phyloP scores from a whole-genome alignment of 2,797 vertebrate species.

The Phrynocephalus vlangalii region DNA sequence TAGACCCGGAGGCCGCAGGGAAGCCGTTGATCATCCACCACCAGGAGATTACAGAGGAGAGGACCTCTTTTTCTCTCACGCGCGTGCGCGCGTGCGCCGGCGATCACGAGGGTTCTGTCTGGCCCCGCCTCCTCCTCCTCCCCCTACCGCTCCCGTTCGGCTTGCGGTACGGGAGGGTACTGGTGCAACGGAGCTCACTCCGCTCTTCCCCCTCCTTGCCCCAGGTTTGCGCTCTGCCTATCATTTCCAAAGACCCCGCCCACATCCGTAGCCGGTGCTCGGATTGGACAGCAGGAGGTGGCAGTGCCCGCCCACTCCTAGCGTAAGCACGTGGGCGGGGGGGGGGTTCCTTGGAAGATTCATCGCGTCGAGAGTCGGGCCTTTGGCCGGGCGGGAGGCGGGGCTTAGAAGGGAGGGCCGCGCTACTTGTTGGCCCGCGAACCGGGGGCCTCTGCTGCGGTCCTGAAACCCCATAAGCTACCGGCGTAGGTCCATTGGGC shows the following conservation, averaged over 20 bases:
- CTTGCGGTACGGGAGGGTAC: too few species aligned
- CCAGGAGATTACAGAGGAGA: not conserved
- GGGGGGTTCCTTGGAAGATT: not conserved
- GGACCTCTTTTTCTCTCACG: not conserved
- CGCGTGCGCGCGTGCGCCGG: not conserved
- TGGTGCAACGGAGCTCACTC: not conserved
- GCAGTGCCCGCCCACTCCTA: not conserved
- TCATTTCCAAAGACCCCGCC: not conserved
- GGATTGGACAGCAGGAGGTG: not conserved
- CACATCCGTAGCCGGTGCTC: not conserved
- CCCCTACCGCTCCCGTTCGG: too few species aligned
- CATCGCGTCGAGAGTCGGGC: too few species aligned
- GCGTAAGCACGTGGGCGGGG: not conserved
- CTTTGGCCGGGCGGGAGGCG: not conserved
- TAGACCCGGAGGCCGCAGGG: conserved; percentile 6
- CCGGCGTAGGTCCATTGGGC: too few species aligned
- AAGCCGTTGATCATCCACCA: not conserved
- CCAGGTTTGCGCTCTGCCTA: not conserved
- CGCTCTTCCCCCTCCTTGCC: not conserved
- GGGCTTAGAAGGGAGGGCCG: not conserved
- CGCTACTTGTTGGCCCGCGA: not conserved
- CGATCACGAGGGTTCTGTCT: not conserved
- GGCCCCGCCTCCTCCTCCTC: not conserved
- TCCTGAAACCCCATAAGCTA: too few species aligned
- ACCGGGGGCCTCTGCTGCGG: too few species aligned